Evolutionary conservation across 2,113 vertebrate species (phyloP).

Genomic region (Emydura subglobosa): DNA sequence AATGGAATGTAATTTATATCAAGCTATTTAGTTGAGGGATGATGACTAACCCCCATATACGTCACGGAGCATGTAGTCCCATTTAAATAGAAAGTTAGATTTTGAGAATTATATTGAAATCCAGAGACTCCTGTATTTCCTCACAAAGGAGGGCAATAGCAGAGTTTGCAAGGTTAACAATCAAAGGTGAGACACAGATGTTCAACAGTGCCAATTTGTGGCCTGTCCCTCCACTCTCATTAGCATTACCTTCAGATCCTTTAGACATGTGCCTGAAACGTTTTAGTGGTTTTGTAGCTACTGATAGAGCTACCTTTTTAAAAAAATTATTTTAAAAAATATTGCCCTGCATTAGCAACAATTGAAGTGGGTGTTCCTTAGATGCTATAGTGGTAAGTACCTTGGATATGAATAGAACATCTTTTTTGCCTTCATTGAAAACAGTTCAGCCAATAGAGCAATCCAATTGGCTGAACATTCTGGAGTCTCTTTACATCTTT

Average conservation of each 20-base stretch:
- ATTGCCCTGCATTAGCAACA: not conserved
- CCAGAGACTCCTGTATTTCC: not conserved
- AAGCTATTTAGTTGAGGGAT: constrained; percentile 38
- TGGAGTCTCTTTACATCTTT: not conserved
- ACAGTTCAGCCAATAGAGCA: not conserved
- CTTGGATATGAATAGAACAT: not conserved
- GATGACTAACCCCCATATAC: constrained; percentile 20
- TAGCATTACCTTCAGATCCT: not conserved
- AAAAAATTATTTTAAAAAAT: not conserved
- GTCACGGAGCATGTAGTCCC: constrained; percentile 31
- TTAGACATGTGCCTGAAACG: not conserved
- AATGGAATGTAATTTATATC: constrained; percentile 51
- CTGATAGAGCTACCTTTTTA: not conserved
- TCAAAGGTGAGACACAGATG: not conserved
- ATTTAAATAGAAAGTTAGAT: not conserved
- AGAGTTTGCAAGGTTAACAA: not conserved
- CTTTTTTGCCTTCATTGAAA: not conserved
- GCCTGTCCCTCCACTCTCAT: not conserved
- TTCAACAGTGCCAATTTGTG: not conserved
- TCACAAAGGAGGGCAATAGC: not conserved
- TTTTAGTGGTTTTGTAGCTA: constrained; percentile 10
- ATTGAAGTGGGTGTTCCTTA: not conserved
- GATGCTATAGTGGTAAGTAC: not conserved
- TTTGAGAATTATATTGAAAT: not conserved
- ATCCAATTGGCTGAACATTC: not conserved